Base-by-base conservation (phyloP, 2,888 invertebrate species). In the Pammene fasciana region DNA sequence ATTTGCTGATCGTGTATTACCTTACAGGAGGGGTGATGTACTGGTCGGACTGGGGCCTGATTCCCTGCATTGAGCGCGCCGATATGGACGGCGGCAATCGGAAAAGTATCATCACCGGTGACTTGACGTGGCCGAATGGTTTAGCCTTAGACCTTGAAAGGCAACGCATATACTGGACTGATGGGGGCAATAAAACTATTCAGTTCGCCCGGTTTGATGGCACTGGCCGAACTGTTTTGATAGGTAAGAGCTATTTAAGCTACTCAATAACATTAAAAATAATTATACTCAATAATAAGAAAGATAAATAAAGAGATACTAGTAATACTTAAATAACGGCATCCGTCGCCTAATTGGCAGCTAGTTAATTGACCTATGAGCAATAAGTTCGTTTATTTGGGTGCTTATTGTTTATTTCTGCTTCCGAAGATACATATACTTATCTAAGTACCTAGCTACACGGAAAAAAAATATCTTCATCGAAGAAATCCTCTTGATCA, bases 21-120 rank as follows among this genome's bases (percentile, higher is more conserved):
- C 26, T 48, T 48, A 48, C 78, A 95, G 95, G 90, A 83, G 96
- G 97, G 1, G 90, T 94, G 64, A 96, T 98, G 96, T 98, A 97
- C 83, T 98, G 98, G 98, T 97, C 97, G 0, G 97, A 97, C 82
- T 97, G 97, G 97, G 97, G 97, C 5, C 91, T 93, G 0, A 89
- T 91, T 7, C 95, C 97, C 0, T 96, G 96, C 87, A 98, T 98
- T 67, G 98, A 97, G 87, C 93, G 95, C 16, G 96, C 97, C 0
- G 95, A 95, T 34, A 97, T 98, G 98, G 97, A 97, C 82, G 98
- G 98, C 0, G 94, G 94, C 0, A 93, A 94, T 65, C 92, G 97
- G 1, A 90, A 93, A 13, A 90, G 94, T 0, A 87, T 97, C 0
- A 94, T 97, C 8, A 94, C 89, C 46, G 94, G 93, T 5, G 95